phyloP scores from a whole-genome alignment of 2,888 invertebrate species.

The Pteria penguin region DNA sequence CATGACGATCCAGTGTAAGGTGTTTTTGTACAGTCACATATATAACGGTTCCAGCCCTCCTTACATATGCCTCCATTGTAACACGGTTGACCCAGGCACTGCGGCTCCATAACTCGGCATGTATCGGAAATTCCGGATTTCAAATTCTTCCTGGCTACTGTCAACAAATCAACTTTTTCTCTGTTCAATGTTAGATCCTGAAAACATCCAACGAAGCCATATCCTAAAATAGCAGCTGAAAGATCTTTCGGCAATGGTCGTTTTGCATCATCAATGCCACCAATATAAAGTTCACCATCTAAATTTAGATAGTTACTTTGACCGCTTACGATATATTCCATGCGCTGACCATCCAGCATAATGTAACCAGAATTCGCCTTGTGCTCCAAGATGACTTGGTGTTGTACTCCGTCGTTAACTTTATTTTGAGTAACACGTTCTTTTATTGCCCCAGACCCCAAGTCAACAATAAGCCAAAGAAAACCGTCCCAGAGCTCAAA shows the following conservation, averaged over 20 bases:
- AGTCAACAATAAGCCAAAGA: conserved; percentile 93
- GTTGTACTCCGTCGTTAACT: conserved; percentile 96
- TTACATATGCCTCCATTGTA: conserved; percentile 92
- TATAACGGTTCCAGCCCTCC: conserved; percentile 96
- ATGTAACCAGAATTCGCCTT: conserved; percentile 89
- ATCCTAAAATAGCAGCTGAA: conserved; percentile 93
- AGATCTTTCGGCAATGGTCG: conserved; percentile 90
- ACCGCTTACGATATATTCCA: conserved; percentile 82
- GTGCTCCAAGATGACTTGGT: conserved; percentile 91
- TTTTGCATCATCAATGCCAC: conserved; percentile 85
- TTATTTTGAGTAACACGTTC: conserved; percentile 85
- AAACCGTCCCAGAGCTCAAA: conserved; percentile 96
- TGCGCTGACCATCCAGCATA: conserved; percentile 87
- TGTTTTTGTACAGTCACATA: conserved; percentile 95
- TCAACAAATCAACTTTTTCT: conserved; percentile 92
- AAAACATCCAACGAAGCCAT: conserved; percentile 96
- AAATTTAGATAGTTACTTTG: conserved; percentile 93
- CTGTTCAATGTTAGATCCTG: conserved; percentile 93
- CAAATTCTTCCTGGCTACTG: conserved; percentile 93
- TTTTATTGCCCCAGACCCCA: conserved; percentile 92
- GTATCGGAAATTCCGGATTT: conserved; percentile 93
- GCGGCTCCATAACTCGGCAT: conserved; percentile 86
- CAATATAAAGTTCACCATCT: conserved; percentile 93
- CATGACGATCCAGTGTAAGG: conserved; percentile 94
- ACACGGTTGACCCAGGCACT: conserved; percentile 88